A percentile compares a stretch with the other conserved stretches of the same genome.
Conservation (phyloP, 2,113 vertebrate species). For the Podocnemis expansa region DNA sequence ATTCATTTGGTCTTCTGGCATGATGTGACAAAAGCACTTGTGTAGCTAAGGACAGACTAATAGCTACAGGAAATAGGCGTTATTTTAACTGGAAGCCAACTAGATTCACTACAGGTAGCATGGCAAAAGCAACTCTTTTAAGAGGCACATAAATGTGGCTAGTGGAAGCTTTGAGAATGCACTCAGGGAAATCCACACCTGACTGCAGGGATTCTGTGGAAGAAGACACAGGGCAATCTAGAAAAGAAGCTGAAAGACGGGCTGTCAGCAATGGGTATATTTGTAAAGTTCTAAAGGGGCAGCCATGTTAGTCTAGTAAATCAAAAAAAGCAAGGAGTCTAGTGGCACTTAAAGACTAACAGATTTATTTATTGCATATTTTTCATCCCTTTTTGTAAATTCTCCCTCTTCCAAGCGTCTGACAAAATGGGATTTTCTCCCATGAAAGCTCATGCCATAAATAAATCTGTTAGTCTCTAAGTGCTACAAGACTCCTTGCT, state of each 20-base stretch:
- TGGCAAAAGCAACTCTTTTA: neutral
- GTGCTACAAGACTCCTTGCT: no score
- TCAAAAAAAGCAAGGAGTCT: no score
- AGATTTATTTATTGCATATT: no score
- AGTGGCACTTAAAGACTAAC: no score
- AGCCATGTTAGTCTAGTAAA: no score
- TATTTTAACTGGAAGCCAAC: neutral
- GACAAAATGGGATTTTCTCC: no score
- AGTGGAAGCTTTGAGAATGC: neutral
- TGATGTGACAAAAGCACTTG: neutral
- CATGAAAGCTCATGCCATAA: no score
- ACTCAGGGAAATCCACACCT: neutral
- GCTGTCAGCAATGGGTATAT: neutral
- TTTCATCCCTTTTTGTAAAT: no score
- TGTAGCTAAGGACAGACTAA: neutral
- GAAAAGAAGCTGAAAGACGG: neutral
- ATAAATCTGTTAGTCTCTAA: no score
- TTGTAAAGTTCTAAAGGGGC: no score
- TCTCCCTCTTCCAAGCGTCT: no score
- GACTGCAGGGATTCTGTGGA: rapidly evolving
- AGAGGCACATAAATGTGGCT: neutral
- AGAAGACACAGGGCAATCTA: neutral
- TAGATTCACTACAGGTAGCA: neutral
- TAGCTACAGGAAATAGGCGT: neutral
- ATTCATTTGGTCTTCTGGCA: neutral